Evolutionary conservation across 2,888 invertebrate species (phyloP).

Genomic region (Onchidella celtica): DNA sequence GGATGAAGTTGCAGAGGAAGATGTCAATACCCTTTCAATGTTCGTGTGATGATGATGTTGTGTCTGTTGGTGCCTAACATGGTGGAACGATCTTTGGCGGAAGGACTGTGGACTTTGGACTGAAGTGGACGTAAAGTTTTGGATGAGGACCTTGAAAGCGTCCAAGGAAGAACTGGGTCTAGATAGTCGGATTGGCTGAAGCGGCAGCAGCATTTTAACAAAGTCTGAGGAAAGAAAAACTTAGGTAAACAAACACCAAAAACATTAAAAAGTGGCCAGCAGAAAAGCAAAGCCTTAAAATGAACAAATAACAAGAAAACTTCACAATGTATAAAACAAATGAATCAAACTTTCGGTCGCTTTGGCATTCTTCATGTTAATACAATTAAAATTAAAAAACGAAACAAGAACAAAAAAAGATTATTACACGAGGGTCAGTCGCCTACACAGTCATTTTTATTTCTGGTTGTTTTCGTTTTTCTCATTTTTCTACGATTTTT

Average conservation of each 20-base stretch:
- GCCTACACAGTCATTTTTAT: too few relatives aligned
- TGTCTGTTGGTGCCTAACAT: not conserved
- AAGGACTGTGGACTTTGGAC: not conserved
- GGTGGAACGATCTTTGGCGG: not conserved
- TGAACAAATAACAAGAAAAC: not conserved
- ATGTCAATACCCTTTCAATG: not conserved
- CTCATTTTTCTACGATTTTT: too few relatives aligned
- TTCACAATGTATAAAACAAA: too few relatives aligned
- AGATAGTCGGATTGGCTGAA: not conserved
- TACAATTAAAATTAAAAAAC: too few relatives aligned
- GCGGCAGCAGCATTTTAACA: slow-evolving; percentile 22
- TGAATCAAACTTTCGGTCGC: too few relatives aligned
- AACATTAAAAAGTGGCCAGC: not conserved
- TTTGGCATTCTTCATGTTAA: too few relatives aligned
- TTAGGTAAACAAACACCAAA: not conserved
- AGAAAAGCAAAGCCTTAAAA: not conserved
- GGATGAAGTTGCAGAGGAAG: not conserved
- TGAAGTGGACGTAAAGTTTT: not conserved
- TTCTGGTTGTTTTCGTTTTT: too few relatives aligned
- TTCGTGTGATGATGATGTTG: slow-evolving; percentile 22
- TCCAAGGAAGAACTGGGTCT: slow-evolving; percentile 15
- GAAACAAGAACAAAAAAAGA: too few relatives aligned
- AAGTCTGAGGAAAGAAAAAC: slow-evolving; percentile 20
- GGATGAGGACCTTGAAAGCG: slow-evolving; percentile 19
- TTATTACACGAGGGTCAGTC: too few relatives aligned